Evolutionary conservation across 1,140 invertebrate species (phyloP), one percentile per base, ranked within the genome.

Genomic region (Rhizoglyphus robini): DNA sequence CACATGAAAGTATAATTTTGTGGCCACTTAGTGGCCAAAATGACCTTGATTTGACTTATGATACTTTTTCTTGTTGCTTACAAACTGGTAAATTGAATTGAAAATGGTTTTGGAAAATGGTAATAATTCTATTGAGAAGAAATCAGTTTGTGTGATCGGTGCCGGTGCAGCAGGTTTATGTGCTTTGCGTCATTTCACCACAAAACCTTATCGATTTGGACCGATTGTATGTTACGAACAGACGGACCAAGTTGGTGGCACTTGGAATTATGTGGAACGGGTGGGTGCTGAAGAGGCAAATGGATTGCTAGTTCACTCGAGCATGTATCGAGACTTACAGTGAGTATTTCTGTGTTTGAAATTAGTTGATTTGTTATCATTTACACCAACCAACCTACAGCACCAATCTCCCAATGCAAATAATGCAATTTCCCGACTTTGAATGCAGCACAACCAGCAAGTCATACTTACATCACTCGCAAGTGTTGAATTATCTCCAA

Each of bases 341-440:
- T 88, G 76, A 75, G 72, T 74, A 2, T 41, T 41, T 41, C n/a
- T n/a, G n/a, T 8, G 18, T 41, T 11, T 18, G 18, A 11, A 11
- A 41, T 41, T 41, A 41, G 18, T 41, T 41, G 18, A 41, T 41
- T 18, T 18, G 13, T 57, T 48, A 48, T 59, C 34, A 54, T 3
- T 32, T 20, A 41, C 15, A 11, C 18, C 36, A 11, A 11, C 18
- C 18, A 11, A 41, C 18, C 18, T 41, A 36, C 77, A 92, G 89
- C 70, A 90, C 89, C 0, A 93, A 93, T 77, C 76, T 93, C 15
- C 90, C 90, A 1, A 90, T 90, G 73, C 87, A 93, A 77, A 81
- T 89, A 3, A 93, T 94, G 90, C 85, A 85, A 3, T 92, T 85
- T 75, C 86, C 87, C 3, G 88, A 89, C 73, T 83, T 81, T 77